These are phyloP conservation scores for Bergia puertoricense DNA, from an alignment of 92 coral and sea anemone species.

Conservation along the genomic window DNA sequence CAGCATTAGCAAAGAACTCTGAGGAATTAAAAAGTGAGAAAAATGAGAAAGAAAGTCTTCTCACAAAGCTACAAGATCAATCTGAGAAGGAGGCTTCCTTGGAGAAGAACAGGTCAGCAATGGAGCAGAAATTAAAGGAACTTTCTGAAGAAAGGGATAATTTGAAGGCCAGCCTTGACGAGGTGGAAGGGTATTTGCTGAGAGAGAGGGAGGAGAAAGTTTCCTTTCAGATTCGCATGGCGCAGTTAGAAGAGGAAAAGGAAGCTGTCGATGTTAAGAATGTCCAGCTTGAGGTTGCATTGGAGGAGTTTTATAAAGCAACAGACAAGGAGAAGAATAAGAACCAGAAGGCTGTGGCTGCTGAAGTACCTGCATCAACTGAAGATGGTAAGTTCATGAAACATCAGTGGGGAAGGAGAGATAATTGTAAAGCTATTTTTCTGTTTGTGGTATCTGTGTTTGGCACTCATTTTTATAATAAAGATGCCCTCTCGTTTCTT, in stretches of 20 bases:
- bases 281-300: conserved; percentile 81
- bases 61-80: conserved; percentile 33
- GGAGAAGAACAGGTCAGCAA: conserved; percentile 48
- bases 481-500: no score
- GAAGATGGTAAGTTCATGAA: conserved; percentile 58
- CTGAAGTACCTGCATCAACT: conserved; percentile 24
- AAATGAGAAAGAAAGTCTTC: conserved; percentile 21
- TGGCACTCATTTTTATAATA: no score
- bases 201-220: conserved; percentile 80
- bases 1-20: conserved; percentile 4
- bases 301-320: conserved; percentile 90
- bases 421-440: no score
- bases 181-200: conserved; percentile 64
- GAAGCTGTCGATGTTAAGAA: conserved; percentile 74
- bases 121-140: conserved; percentile 51
- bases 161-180: conserved; percentile 60
- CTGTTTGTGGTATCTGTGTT: no score
- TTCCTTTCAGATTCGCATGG: conserved; percentile 63
- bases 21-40: conserved; percentile 38
- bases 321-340: conserved; percentile 78
- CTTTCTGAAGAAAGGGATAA: conserved; percentile 56
- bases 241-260: conserved; percentile 77
- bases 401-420: no score
- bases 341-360: conserved; percentile 3
- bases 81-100: conserved; percentile 42